Evolutionary conservation across 2,113 vertebrate genomes (phyloP).

Genomic region (Platysteira castanea): DNA sequence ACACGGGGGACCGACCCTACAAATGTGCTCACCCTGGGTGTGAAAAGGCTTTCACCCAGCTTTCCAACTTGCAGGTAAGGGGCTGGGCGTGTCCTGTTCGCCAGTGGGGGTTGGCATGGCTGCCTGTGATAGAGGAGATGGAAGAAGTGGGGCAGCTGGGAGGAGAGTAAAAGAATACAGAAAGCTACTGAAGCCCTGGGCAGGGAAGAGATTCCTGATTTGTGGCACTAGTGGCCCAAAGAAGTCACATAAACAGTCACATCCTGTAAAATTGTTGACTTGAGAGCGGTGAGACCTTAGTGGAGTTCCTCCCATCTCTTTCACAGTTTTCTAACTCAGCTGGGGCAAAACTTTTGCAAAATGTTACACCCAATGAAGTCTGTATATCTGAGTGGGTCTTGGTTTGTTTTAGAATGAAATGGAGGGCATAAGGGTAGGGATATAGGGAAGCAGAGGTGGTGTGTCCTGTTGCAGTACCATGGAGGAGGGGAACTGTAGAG

Average conservation of each 20-base stretch:
- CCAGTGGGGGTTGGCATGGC: background rate
- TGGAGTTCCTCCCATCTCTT: background rate
- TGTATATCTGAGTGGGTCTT: background rate
- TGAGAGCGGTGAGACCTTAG: background rate
- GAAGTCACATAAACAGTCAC: background rate
- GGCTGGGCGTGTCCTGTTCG: background rate
- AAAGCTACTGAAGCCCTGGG: background rate
- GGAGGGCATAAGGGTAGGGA: background rate
- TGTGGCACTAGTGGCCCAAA: background rate
- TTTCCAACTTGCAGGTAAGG: constrained; percentile 94
- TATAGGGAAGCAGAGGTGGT: background rate
- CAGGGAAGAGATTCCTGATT: background rate
- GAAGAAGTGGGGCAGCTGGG: background rate
- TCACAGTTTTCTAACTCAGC: background rate
- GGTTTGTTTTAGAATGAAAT: background rate
- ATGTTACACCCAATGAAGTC: background rate
- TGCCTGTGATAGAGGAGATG: background rate
- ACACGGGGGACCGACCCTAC: constrained; percentile 95
- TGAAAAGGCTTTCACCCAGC: constrained; percentile 97
- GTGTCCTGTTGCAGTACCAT: background rate
- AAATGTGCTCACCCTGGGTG: constrained; percentile 93
- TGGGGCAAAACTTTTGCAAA: background rate
- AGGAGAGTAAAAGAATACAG: background rate
- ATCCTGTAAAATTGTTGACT: background rate
- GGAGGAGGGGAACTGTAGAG: background rate